Evolutionary conservation across 2,797 vertebrate genomes (phyloP), one percentile per base, ranked within the genome.

Genomic region (Cuniculus paca): DNA sequence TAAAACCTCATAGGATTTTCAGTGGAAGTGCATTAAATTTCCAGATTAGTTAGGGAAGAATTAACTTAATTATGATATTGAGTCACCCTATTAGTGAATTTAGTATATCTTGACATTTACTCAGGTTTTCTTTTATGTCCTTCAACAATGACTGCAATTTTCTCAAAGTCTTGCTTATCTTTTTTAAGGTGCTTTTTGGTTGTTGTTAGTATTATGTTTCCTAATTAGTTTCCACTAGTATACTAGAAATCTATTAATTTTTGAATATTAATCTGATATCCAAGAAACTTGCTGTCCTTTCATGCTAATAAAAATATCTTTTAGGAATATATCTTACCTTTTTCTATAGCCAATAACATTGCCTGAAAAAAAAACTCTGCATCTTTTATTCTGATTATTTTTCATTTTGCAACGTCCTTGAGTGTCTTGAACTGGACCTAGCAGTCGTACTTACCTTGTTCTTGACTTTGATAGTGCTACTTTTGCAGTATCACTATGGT

Each of bases 141-240:
- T 88, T 96, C 7, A 94, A 79, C 22, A 80, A 89, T 65, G n/a
- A 70, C 31, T 45, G 74, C 26, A 86, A 86, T 91, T 94, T 95
- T 92, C 50, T 90, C 36, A 82, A 95, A 88, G 39, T 45, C 26
- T 91, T 89, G 1, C 20, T 92, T 61, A 75, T 89, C 34, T 94
- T 82, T 77, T 78, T 48, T 31, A 85, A 75, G 31, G 26, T 68
- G 24, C 31, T 31, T 90, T 84, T 88, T 82, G 75, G 78, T 48
- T 93, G 13, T n/a, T 90, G 45, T 63, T 90, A 70, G 13, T 82
- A 68, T 82, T 78, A 17, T 52, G 86, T 88, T 96, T 97, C 96
- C 63, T 88, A 72, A 92, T 72, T 94, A 89, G 24, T 87, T 96
- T 93, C 63, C 5, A 24, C 31, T 68, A 60, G 24, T 91, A 20